Conservation (phyloP, 2,797 vertebrate genomes). For the Centroberyx gerrardi region DNA sequence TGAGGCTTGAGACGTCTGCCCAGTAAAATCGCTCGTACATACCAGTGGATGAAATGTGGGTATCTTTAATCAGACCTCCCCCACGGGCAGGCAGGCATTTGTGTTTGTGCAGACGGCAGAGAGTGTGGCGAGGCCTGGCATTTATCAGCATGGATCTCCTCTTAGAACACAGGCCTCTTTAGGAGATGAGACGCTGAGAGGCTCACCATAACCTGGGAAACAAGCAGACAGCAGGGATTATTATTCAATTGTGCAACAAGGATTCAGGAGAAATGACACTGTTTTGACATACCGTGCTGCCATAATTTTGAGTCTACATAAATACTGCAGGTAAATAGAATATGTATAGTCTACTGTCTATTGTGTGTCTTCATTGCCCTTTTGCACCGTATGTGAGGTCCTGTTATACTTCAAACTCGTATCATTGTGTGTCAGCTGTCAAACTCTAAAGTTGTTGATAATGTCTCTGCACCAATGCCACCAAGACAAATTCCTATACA, state of each 20-base stretch:
- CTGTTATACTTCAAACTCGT: not conserved
- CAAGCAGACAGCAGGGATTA: not conserved
- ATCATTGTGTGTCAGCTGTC: not conserved
- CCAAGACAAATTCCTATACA: not conserved
- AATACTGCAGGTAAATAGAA: not conserved
- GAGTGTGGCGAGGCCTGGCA: slow-evolving; percentile 84
- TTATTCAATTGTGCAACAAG: not conserved
- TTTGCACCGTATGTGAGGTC: not conserved
- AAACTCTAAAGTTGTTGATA: not conserved
- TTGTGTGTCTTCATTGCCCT: no score
- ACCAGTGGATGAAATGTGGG: slow-evolving; percentile 88
- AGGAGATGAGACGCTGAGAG: slow-evolving; percentile 71
- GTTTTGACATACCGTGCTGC: not conserved
- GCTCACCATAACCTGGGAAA: slow-evolving; percentile 76
- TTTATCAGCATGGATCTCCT: slow-evolving; percentile 90
- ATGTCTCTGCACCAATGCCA: no score
- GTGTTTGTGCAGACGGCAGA: slow-evolving; percentile 88
- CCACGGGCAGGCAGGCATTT: slow-evolving; percentile 91
- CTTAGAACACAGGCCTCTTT: slow-evolving; percentile 81
- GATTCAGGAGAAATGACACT: not conserved
- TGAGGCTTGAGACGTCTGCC: not conserved
- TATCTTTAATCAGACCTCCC: slow-evolving; percentile 89
- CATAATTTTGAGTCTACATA: not conserved
- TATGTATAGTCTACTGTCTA: not conserved
- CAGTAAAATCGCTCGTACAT: slow-evolving; percentile 53